Conservation (phyloP, 2,797 vertebrate genomes). For the Tokudaia muenninki region DNA sequence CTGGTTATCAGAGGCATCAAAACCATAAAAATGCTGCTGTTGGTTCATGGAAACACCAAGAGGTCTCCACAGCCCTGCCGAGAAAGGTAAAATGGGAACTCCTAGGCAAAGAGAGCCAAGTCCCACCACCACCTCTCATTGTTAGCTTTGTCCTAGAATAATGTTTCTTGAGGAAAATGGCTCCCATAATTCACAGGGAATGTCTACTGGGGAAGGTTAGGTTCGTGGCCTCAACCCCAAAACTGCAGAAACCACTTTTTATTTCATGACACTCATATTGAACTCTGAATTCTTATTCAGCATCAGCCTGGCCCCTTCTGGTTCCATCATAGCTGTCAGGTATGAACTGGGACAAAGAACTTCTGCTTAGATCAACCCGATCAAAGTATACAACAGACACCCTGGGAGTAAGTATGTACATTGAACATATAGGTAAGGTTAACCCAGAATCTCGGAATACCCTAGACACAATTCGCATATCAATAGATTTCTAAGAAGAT, state of each 20-base stretch:
- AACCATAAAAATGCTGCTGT: not conserved
- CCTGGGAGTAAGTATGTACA: conserved; percentile 25
- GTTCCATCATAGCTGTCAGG: not conserved
- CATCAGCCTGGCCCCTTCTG: not conserved
- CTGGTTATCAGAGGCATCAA: not conserved
- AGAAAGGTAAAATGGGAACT: not conserved
- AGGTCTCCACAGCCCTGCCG: not conserved
- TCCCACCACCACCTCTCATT: conserved; percentile 81
- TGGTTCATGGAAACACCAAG: not conserved
- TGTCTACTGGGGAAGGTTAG: conserved; percentile 83
- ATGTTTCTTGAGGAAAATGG: conserved; percentile 91
- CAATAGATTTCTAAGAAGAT: too few species aligned
- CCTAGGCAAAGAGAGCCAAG: conserved; percentile 88
- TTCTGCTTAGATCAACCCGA: not conserved
- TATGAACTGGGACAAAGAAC: not conserved
- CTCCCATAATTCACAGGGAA: conserved; percentile 90
- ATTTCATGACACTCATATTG: not conserved
- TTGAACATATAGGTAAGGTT: conserved; percentile 86
- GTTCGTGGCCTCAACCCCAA: conserved; percentile 88
- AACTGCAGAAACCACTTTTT: conserved; percentile 79
- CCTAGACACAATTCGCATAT: too few species aligned
- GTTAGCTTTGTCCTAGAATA: conserved; percentile 89
- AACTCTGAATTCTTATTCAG: not conserved
- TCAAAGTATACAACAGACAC: not conserved
- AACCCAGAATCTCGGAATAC: too few species aligned